Conservation (phyloP, 2,113 vertebrate species). For the Pseudorasbora parva region DNA sequence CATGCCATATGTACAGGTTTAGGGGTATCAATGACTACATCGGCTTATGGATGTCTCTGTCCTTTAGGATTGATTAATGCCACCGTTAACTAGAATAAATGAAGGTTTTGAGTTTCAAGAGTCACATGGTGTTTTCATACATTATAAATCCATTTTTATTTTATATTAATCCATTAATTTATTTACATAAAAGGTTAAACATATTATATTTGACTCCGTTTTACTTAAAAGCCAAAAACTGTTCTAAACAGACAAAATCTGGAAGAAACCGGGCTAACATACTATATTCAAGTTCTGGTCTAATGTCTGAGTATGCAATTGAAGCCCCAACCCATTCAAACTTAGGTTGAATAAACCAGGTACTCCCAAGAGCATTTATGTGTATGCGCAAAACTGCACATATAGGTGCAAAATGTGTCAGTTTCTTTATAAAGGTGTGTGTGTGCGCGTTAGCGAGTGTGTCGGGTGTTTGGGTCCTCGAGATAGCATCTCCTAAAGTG, state of each 20-base stretch:
- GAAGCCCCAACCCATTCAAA: background rate
- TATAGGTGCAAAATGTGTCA: slow-evolving; percentile 27
- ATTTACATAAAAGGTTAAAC: background rate
- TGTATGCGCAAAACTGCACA: slow-evolving; percentile 45
- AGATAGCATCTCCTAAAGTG: slow-evolving; percentile 63
- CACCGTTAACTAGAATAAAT: slow-evolving; percentile 77
- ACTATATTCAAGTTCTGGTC: background rate
- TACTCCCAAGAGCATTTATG: slow-evolving; percentile 5
- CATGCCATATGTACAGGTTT: slow-evolving; percentile 77
- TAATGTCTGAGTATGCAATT: background rate
- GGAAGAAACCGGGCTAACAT: background rate
- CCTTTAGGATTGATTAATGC: slow-evolving; percentile 75
- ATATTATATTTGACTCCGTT: background rate
- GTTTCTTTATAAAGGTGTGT: slow-evolving; percentile 36
- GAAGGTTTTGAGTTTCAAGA: slow-evolving; percentile 70
- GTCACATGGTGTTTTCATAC: slow-evolving; percentile 19
- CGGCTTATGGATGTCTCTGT: slow-evolving; percentile 69
- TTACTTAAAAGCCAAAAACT: background rate
- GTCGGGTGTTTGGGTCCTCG: slow-evolving; percentile 56
- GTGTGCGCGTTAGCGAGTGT: slow-evolving; percentile 24
- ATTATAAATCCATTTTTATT: background rate
- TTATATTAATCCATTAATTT: background rate
- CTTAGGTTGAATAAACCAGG: slow-evolving; percentile 37
- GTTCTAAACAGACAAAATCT: background rate
- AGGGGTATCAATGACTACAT: slow-evolving; percentile 72